Base-by-base conservation (phyloP, 2,888 invertebrate species). In the Boloria selene region DNA sequence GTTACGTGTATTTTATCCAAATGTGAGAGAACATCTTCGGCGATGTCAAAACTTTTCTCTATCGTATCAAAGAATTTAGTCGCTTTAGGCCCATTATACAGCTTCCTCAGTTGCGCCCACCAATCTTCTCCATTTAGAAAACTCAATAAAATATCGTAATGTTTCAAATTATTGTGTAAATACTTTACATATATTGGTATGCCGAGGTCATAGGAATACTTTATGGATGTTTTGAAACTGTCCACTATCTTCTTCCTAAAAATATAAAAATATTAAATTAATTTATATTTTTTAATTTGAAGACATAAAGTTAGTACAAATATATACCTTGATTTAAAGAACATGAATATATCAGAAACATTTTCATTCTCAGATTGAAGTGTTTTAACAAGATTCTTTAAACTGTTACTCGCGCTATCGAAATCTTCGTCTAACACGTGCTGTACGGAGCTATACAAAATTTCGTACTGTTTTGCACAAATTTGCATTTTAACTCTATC, bases 1-100 rank as follows among this genome's bases (percentile, higher is more conserved):
- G 87, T 86, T 74, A 93, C 93, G 76, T 90, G 88, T 71, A 93
- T 82, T 62, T 82, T 78, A 79, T 92, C 91, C 14, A 91, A 74
- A 70, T 90, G 87, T 3, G 76, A 83, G 7, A 93, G 67, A 13
- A 92, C 50, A 70, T 92, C 84, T 65, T 84, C 85, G 14, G 81
- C 76, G 0, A 90, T 80, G 4, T 86, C 86, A 14, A 90, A 86
- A 50, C 82, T 85, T 13, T 77, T 79, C 68, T 92, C 92, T 18
- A 85, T 31, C 1, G 81, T 70, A 1, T 84, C 77, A 42, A 92
- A 82, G 72, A 93, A 87, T 38, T 74, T 74, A 0, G 31, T 73
- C 1, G 85, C 79, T 42, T 83, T 75, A 0, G 85, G 81, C 31
- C 90, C 90, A 13, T 73, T 77, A 70, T 90, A 92, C 17, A 87